These are phyloP conservation scores for Streblospio benedicti DNA, from an alignment of 1,140 invertebrate species.

Conservation along the genomic window DNA sequence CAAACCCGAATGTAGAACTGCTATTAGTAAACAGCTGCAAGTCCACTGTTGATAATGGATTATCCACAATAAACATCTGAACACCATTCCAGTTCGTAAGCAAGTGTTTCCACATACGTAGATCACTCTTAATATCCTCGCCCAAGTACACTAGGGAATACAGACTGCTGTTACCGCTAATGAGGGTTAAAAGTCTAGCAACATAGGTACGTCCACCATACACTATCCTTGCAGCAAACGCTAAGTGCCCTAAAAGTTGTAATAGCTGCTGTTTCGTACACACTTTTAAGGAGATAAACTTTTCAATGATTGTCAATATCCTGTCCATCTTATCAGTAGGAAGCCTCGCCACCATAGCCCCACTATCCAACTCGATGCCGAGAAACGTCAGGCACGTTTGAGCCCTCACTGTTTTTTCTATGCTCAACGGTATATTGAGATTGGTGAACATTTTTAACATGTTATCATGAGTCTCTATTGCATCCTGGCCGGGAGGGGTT, in stretches of 20 bases:
- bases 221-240: neutral
- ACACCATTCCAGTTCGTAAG: slow-evolving; percentile 4
- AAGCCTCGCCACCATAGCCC: neutral
- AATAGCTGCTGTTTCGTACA: no score
- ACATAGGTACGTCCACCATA: neutral
- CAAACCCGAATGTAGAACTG: neutral
- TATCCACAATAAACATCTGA: slow-evolving; percentile 41
- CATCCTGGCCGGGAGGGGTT: no score
- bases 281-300: neutral
- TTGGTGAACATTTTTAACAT: no score
- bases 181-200: slow-evolving; percentile 42
- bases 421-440: no score
- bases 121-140: neutral
- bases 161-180: slow-evolving; percentile 51
- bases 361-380: neutral
- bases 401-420: no score
- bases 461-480: no score
- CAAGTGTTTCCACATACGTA: neutral
- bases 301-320: neutral
- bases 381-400: no score
- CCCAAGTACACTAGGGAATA: slow-evolving; percentile 21
- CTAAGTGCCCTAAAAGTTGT: slow-evolving; percentile 6
- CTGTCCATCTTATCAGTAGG: neutral
- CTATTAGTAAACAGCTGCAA: neutral
- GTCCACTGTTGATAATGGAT: slow-evolving; percentile 46